A percentile compares a stretch with the other conserved stretches of the same genome.
Conservation (phyloP, 2,797 vertebrate species). For the Sebastes vulpes region DNA sequence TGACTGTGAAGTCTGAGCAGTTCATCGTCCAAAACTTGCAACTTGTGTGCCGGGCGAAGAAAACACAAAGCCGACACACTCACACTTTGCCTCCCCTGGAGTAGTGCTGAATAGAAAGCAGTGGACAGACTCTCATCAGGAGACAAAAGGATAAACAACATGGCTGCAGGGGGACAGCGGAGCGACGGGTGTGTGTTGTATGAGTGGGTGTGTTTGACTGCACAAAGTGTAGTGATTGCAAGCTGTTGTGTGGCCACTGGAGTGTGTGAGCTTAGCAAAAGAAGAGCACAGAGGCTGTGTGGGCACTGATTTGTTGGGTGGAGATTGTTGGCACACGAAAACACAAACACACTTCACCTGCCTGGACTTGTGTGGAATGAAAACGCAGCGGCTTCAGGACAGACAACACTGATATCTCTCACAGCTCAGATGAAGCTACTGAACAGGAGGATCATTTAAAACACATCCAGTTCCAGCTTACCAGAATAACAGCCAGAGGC, state of each 20-base stretch:
- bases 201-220: neutral
- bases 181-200: neutral
- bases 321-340: conserved; percentile 37
- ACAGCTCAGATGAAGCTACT: neutral
- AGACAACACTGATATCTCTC: neutral
- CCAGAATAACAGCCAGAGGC: neutral
- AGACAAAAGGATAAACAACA: conserved; percentile 28
- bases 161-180: conserved; percentile 17
- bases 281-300: conserved; percentile 6
- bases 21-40: neutral
- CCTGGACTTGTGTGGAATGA: neutral
- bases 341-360: conserved; percentile 32
- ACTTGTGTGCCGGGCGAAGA: neutral
- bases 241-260: conserved; percentile 15
- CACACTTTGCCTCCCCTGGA: neutral
- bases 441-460: neutral
- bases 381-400: neutral
- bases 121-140: conserved; percentile 17
- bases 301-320: conserved; percentile 24
- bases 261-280: conserved; percentile 31
- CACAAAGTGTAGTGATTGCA: conserved; percentile 2
- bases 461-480: neutral
- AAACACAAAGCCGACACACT: neutral
- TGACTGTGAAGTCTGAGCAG: conserved; percentile 3
- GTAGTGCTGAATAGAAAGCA: neutral